Base-by-base conservation (phyloP, 2,888 invertebrate genomes). In the Aricia artaxerxes region DNA sequence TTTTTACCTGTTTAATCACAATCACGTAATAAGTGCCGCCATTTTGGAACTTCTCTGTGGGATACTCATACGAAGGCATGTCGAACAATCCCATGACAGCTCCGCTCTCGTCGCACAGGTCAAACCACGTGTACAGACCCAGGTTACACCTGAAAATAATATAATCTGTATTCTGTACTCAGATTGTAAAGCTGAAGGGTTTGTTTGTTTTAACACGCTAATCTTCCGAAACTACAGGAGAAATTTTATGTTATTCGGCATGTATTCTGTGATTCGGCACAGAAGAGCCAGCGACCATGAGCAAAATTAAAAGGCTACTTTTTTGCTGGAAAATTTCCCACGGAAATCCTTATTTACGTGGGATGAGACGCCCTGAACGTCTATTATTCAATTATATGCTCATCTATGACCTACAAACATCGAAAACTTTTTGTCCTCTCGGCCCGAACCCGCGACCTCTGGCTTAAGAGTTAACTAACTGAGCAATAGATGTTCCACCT, bases 21-120 rank as follows among this genome's bases (percentile, higher is more conserved):
- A 94, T 87, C 4, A 93, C 80, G 77, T 92, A 94, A 69, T 94
- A 94, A 0, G 84, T 88, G 82, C 82, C 88, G 84, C 90, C 92
- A 79, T 92, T 90, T 31, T 89, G 89, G 76, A 94, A 93, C 77
- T 84, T 80, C 0, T 90, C 88, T 0, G 88, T 88, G 0, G 88
- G 90, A 38, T 93, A 90, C 0, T 84, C 87, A 78, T 88, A 92
- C 0, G 93, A 90, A 0, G 89, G 87, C 78, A 90, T 31, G 0
- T 78, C 82, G 82, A 93, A 93, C 3, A 94, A 83, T 0, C 88
- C 87, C 83, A 86, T 89, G 4, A 92, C 80, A 0, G 31, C 57
- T 0, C 94, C 94, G 1, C 78, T 82, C 2, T 89, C 89, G 61
- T 92, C 92, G 69, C 92, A 90, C 44, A 94, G 80, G 73, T 94